These are phyloP conservation scores for Lates japonicus DNA, from an alignment of 2,797 vertebrate species.

Conservation along the genomic window DNA sequence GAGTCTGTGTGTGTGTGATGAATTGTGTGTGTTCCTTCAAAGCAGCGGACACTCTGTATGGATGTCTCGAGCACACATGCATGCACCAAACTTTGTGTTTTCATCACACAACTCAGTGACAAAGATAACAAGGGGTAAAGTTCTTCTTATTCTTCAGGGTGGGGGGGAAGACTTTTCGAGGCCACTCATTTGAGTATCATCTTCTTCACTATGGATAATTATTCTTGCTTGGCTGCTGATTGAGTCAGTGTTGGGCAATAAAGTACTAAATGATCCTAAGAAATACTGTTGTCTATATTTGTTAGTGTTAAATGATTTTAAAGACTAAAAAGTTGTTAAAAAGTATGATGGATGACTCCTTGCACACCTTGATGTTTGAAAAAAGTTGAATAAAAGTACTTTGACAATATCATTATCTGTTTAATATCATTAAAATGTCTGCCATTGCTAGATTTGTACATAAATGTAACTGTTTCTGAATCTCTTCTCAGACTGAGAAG, in stretches of 20 bases:
- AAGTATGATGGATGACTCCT: slow-evolving; percentile 4
- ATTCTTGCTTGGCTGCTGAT: slow-evolving; percentile 24
- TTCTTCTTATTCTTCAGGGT: neutral
- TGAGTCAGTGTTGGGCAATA: neutral
- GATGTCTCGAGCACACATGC: neutral
- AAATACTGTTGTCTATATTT: slow-evolving; percentile 1
- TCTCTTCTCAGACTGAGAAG: neutral
- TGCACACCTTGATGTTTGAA: neutral
- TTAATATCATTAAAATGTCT: neutral
- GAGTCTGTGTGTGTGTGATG: neutral
- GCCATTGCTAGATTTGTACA: neutral
- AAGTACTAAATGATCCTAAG: slow-evolving; percentile 17
- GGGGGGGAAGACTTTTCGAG: neutral
- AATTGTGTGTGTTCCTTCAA: slow-evolving; percentile 7
- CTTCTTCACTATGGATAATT: neutral
- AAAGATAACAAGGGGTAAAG: neutral
- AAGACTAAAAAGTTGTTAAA: neutral
- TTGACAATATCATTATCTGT: neutral
- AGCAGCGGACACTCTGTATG: slow-evolving; percentile 7
- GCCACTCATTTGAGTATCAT: neutral
- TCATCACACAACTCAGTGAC: neutral
- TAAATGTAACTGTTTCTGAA: neutral
- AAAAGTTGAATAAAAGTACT: neutral
- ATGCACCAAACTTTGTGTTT: slow-evolving; percentile 1
- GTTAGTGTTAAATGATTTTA: neutral